Conservation (phyloP, 1,140 invertebrate species). For the Plutomurus gul region DNA sequence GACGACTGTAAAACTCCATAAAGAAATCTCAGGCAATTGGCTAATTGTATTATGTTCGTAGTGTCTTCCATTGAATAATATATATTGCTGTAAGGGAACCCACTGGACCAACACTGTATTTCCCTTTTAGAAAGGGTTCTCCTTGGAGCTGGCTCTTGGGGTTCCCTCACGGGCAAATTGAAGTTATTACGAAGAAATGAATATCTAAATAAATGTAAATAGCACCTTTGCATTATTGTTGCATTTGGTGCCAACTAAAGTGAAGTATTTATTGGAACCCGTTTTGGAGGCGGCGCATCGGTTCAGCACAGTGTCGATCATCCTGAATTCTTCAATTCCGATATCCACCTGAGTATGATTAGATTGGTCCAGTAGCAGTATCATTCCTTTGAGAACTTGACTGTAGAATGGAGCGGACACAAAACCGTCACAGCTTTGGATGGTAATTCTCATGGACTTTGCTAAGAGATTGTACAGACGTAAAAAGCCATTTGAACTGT, state of each 20-base stretch:
- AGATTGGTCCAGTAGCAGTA: not conserved
- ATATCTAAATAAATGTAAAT: no score
- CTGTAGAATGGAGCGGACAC: not conserved
- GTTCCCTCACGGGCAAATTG: no score
- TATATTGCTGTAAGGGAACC: no score
- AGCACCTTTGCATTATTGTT: no score
- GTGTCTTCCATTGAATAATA: no score
- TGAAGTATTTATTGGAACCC: not conserved
- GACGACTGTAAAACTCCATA: no score
- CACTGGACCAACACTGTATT: no score
- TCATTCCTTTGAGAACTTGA: constrained; percentile 18
- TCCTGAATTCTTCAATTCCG: constrained; percentile 1
- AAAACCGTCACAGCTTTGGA: not conserved
- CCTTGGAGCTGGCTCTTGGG: no score
- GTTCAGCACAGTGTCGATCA: not conserved
- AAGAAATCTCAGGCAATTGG: no score
- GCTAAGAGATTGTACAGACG: not conserved
- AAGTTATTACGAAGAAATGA: no score
- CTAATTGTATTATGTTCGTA: no score
- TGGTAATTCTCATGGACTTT: not conserved
- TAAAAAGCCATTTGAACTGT: not conserved
- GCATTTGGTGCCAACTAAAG: not conserved
- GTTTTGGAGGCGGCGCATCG: not conserved
- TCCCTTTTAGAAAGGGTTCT: no score
- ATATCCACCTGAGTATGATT: not conserved